phyloP scores from a whole-genome alignment of 2,797 vertebrate genomes.

The Eulemur albifrons region DNA sequence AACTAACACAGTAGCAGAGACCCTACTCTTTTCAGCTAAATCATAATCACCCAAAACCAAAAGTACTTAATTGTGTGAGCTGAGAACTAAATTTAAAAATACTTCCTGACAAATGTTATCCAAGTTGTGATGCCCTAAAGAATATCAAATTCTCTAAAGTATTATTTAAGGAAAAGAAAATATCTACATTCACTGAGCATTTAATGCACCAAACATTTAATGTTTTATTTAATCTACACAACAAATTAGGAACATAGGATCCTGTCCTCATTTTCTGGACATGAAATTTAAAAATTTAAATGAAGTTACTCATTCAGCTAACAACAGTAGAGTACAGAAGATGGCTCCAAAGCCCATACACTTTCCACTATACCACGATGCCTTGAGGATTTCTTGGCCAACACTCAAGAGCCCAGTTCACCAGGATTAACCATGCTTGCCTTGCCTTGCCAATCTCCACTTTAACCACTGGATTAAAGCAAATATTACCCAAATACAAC shows the following conservation, averaged over 20 bases:
- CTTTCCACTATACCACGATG: neutral
- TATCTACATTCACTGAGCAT: neutral
- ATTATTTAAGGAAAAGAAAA: neutral
- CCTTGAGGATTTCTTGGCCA: neutral
- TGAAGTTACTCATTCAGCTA: neutral
- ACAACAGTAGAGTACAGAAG: neutral
- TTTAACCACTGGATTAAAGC: neutral
- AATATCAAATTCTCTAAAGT: neutral
- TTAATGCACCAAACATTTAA: neutral
- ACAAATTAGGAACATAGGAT: neutral
- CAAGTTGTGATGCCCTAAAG: conserved; percentile 18
- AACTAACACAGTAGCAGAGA: neutral
- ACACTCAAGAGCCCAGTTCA: conserved; percentile 1
- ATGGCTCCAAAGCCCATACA: neutral
- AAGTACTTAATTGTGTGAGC: neutral
- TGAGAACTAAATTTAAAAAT: neutral
- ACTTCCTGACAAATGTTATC: neutral
- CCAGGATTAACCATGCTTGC: neutral
- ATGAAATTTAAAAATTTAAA: neutral
- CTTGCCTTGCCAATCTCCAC: neutral
- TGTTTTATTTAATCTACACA: neutral
- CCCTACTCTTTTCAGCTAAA: neutral
- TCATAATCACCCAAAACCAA: neutral
- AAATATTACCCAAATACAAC: neutral
- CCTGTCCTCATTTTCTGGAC: neutral